Evolutionary conservation across 2,888 invertebrate species (phyloP).

Genomic region (Caenorhabditis angaria): DNA sequence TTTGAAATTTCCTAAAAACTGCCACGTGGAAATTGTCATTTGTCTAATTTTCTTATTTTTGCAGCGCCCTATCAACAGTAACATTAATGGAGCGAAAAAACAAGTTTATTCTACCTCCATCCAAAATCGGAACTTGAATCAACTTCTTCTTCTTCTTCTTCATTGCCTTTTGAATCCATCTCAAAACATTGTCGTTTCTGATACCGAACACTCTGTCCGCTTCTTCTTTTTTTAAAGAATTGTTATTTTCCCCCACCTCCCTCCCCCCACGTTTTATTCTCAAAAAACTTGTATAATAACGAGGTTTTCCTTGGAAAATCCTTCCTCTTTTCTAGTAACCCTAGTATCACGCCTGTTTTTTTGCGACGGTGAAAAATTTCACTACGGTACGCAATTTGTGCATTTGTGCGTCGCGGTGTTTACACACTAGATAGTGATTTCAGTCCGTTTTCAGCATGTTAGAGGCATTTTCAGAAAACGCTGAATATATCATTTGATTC

Average conservation of each 20-base stretch:
- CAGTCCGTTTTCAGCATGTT: too few species aligned
- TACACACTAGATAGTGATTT: too few species aligned
- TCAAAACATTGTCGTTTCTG: not conserved
- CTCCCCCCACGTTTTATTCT: constrained; percentile 1
- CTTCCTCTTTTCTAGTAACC: too few species aligned
- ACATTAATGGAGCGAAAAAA: constrained; percentile 41
- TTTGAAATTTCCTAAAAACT: too few species aligned
- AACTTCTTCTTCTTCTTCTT: not conserved
- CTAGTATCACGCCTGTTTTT: too few species aligned
- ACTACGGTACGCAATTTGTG: too few species aligned
- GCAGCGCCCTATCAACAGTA: constrained; percentile 43
- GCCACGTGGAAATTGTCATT: too few species aligned
- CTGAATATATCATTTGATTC: too few species aligned
- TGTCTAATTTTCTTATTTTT: constrained; percentile 12
- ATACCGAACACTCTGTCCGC: constrained; percentile 12
- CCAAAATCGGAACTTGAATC: constrained; percentile 34
- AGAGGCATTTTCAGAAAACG: too few species aligned
- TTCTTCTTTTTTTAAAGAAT: constrained; percentile 5
- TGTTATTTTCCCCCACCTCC: not conserved
- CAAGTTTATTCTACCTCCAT: constrained; percentile 30
- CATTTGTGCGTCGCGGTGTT: too few species aligned
- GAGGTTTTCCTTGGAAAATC: too few species aligned
- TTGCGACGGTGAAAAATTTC: too few species aligned
- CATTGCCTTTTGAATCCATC: not conserved
- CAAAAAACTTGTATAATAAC: not conserved